These are phyloP conservation scores for Panurus biarmicus DNA, from an alignment of 2,113 vertebrate species.

Conservation along the genomic window DNA sequence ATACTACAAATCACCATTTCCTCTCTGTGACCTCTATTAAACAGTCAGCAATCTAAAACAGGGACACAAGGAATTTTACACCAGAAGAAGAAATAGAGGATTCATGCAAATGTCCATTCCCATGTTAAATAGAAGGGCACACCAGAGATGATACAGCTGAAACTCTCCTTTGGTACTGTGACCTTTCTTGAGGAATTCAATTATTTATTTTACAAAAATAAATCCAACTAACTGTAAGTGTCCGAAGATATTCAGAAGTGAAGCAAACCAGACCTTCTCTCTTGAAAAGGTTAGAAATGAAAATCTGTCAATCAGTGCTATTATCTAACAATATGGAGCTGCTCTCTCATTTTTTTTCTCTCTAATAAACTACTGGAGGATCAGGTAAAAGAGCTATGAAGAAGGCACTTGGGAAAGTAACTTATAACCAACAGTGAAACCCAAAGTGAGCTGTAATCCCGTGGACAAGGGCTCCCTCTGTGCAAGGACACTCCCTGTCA, in stretches of 20 bases:
- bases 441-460: neutral
- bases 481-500: neutral
- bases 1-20: neutral
- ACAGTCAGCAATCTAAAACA: neutral
- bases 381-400: neutral
- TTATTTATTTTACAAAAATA: neutral
- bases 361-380: neutral
- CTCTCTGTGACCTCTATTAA: neutral
- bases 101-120: neutral
- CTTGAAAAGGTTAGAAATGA: neutral
- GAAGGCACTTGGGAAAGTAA: neutral
- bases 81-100: neutral
- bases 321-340: neutral
- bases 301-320: neutral
- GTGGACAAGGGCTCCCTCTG: constrained; percentile 10
- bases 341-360: neutral
- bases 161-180: neutral
- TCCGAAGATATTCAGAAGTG: neutral
- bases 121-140: neutral
- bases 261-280: neutral
- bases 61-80: neutral
- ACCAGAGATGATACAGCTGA: neutral
- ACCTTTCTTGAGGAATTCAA: neutral
- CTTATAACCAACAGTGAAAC: neutral
- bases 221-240: neutral